phyloP scores from a whole-genome alignment of 2,797 vertebrate species.

The Coilia nasus region DNA sequence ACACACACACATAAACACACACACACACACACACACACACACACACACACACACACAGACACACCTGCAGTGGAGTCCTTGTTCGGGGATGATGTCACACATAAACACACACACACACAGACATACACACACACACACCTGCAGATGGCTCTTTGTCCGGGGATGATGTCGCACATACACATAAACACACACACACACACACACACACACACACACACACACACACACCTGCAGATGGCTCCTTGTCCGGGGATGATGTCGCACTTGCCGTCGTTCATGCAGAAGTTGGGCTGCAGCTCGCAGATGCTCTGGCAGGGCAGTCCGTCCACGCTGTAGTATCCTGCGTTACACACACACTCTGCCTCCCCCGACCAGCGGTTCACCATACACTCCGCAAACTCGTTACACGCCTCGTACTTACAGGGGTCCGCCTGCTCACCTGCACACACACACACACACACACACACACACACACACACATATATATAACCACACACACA shows the following conservation, averaged over 20 bases:
- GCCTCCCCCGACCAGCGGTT: slow-evolving; percentile 89
- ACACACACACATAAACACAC: too few species aligned
- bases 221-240: slow-evolving; percentile 52
- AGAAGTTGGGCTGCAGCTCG: slow-evolving; percentile 84
- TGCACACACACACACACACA: slow-evolving; percentile 56
- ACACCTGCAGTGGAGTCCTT: too few species aligned
- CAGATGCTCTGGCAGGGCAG: slow-evolving; percentile 92
- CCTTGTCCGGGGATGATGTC: slow-evolving; percentile 75
- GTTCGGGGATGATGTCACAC: neutral
- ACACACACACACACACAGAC: too few species aligned
- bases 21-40: too few species aligned
- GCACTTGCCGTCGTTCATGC: slow-evolving; percentile 93
- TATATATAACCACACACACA: too few species aligned
- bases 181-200: neutral
- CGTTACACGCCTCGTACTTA: slow-evolving; percentile 95
- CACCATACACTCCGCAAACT: slow-evolving; percentile 87
- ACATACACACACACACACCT: slow-evolving; percentile 61
- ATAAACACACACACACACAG: slow-evolving; percentile 56
- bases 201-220: slow-evolving; percentile 7
- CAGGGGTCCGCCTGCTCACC: slow-evolving; percentile 90
- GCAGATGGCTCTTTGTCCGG: too few species aligned
- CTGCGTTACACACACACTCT: slow-evolving; percentile 87
- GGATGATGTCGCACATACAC: slow-evolving; percentile 13
- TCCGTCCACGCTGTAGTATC: slow-evolving; percentile 88
- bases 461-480: too few species aligned